Evolutionary conservation across 2,113 vertebrate genomes (phyloP), one percentile per base, ranked within the genome.

Genomic region (Chloebia gouldiae): DNA sequence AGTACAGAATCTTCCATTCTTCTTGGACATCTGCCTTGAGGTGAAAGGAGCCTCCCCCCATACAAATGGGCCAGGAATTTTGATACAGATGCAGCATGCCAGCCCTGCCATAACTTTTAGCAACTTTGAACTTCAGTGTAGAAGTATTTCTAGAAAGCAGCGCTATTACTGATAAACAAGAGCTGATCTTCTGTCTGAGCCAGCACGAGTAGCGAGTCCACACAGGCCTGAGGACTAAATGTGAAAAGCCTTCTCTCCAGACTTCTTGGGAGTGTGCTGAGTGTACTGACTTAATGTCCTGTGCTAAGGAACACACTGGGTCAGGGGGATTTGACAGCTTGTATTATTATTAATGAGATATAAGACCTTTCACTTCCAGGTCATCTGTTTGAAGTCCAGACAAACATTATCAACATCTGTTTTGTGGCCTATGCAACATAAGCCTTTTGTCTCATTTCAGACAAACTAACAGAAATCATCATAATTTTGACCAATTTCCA

Each of bases 341-440:
- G 35, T 86, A 94, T 92, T 94, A 88, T 83, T 96, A 95, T 95
- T 95, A 96, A 96, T 96, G 92, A 93, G 94, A 64, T 94, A 88
- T 64, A 90, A 93, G 95, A 94, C 95, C 95, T 94, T 88, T 90
- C 90, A 72, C 83, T 95, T 96, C 94, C 95, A 93, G 95, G 93
- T 96, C 94, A 95, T 78, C 88, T 81, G 80, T 94, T 93, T 96
- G 95, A 96, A 96, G 93, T 95, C 85, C 76, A 92, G 90, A 60
- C 76, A 78, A 94, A 94, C 64, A 66, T 81, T 81, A 84, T 60
- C 82, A 93, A 88, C 88, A 88, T 96, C 95, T 96, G 88, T 53
- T 96, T 92, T 88, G 61, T 92, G 57, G 60, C 92, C 90, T 86
- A 64, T 79, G 69, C 79, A 88, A 95, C 84, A 76, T 90, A 93